Base-by-base conservation (phyloP, 2,888 invertebrate genomes). In the Graphium colonna region DNA sequence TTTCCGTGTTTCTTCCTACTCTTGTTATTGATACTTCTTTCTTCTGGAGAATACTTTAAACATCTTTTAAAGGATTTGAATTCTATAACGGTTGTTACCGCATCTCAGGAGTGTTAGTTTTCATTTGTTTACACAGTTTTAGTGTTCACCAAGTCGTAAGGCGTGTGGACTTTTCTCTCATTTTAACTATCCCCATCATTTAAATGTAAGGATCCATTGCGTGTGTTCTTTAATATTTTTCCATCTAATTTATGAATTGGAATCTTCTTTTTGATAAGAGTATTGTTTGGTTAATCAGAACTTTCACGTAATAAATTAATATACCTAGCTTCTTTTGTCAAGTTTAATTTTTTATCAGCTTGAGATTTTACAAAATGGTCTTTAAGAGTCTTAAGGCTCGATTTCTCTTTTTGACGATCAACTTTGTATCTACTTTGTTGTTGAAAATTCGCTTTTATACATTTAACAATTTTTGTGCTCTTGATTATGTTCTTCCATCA, bases 401-500 rank as follows among this genome's bases (percentile, higher is more conserved):
- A 76, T 16, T 78, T 69, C 59, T 81, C 77, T 59, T 79, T 58
- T 76, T 75, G 1, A 73, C 62, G 10, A 57, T 59, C 13, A 61
- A 56, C 52, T 68, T 64, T 21, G 64, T 40, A 33, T 69, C 65
- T 13, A 64, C 52, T 42, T 67, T 60, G 49, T 77, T 75, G 8
- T 79, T 79, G n/a, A 86, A 52, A 55, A 83, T 79, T 56, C 79
- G 75, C 68, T 80, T 66, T 66, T 75, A n/a, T 82, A 28, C 79
- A 80, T 74, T 90, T 90, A 0, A 87, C 79, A 49, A 88, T 87
- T 65, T 88, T 87, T 1, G 91, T 91, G 57, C 90, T 91, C 60
- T 92, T 92, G 58, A 92, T 84, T 51, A 92, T 91, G 55, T n/a
- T 91, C 92, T 66, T 92, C 91, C 40, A 92, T 92, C 79, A 92